Conservation (phyloP, 2,797 vertebrate genomes). For the Phataginus tricuspis region DNA sequence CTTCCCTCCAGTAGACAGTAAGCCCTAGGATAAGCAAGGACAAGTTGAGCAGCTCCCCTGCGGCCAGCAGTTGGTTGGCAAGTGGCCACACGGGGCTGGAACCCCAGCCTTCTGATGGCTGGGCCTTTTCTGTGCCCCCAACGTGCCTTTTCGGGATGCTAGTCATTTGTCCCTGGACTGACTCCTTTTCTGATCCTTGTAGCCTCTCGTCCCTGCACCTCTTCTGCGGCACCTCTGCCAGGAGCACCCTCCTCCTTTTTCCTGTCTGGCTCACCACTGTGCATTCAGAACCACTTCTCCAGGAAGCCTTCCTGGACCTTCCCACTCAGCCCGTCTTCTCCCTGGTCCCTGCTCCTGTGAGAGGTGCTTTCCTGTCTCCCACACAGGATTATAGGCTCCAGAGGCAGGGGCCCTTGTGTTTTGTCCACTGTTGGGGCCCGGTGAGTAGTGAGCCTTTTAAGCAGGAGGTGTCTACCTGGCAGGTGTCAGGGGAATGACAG, state of each 20-base stretch:
- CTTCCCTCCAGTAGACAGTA: too few relatives aligned
- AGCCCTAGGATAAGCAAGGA: not conserved
- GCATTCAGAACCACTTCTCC: not conserved
- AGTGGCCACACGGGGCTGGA: not conserved
- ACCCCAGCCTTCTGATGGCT: not conserved
- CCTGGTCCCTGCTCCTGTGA: not conserved
- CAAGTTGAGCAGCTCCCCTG: not conserved
- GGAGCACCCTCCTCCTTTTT: not conserved
- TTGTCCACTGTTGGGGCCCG: accelerated
- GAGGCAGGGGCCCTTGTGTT: accelerated
- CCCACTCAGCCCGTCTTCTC: not conserved
- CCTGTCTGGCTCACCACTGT: not conserved
- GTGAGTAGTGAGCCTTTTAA: not conserved
- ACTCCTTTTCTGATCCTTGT: too few relatives aligned
- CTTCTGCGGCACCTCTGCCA: not conserved
- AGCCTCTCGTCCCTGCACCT: too few relatives aligned
- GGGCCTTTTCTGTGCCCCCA: not conserved
- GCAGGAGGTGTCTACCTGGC: not conserved
- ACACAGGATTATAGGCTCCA: accelerated
- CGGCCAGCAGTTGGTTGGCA: not conserved
- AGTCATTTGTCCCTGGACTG: accelerated
- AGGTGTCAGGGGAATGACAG: too few relatives aligned
- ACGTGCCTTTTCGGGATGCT: not conserved
- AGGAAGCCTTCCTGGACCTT: not conserved
- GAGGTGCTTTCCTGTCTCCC: not conserved